These are phyloP conservation scores for Orestias chungarensis DNA, from an alignment of 2,797 vertebrate species.

Conservation along the genomic window DNA sequence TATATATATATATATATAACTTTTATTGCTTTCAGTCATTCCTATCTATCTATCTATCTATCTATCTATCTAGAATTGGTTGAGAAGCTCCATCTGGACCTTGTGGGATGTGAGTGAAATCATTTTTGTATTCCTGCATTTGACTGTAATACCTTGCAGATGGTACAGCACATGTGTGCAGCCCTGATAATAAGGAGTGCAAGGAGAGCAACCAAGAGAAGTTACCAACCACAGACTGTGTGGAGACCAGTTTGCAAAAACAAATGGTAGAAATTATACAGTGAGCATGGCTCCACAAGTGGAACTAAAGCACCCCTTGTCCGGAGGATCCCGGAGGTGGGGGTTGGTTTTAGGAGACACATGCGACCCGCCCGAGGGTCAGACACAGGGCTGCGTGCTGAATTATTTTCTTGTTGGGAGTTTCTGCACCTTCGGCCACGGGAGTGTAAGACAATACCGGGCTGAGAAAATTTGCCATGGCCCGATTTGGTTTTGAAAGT, in stretches of 20 bases:
- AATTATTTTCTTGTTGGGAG: constrained; percentile 24
- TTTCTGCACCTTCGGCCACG: constrained; percentile 19
- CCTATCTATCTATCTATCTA: not conserved
- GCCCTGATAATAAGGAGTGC: constrained; percentile 44
- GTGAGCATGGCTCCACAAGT: constrained; percentile 24
- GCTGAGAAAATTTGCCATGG: constrained; percentile 24
- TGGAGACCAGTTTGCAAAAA: constrained; percentile 50
- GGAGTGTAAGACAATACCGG: constrained; percentile 30
- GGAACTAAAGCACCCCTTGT: constrained; percentile 36
- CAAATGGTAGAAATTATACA: constrained; percentile 41
- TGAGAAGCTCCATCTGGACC: constrained; percentile 63
- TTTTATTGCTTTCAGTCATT: too few species aligned
- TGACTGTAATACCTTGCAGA: constrained; percentile 75
- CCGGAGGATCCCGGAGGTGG: constrained; percentile 20
- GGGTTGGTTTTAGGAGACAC: constrained; percentile 29
- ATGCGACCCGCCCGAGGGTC: constrained; percentile 8
- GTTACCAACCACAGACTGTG: constrained; percentile 25
- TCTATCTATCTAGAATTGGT: not conserved
- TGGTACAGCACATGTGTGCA: constrained; percentile 41
- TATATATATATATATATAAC: too few species aligned
- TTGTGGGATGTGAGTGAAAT: constrained; percentile 70
- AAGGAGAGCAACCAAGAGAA: constrained; percentile 22
- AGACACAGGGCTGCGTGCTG: constrained; percentile 30
- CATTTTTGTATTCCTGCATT: constrained; percentile 73
- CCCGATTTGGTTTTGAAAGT: constrained; percentile 31